These are phyloP conservation scores for Anorthoa munda DNA, from an alignment of 2,888 invertebrate species.

Conservation along the genomic window DNA sequence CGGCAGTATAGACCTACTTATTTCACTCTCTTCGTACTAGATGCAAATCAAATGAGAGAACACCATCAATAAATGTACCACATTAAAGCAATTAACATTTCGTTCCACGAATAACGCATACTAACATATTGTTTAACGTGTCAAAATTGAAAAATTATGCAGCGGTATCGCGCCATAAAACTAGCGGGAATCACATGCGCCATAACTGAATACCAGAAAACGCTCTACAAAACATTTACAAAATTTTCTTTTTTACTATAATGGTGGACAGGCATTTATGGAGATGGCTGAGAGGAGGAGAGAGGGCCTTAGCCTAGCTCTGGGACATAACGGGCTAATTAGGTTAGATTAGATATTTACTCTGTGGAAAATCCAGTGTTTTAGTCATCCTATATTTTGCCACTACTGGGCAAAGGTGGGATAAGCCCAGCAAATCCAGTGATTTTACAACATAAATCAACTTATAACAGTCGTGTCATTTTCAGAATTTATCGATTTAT, in stretches of 20 bases:
- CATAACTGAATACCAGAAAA: neutral
- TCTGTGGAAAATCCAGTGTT: neutral
- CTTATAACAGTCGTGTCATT: neutral
- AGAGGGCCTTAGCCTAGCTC: no score
- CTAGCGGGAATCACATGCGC: neutral
- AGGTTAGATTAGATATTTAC: neutral
- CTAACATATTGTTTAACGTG: conserved; percentile 31
- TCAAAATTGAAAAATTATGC: conserved; percentile 58
- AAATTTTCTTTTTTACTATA: no score
- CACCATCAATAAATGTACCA: conserved; percentile 41
- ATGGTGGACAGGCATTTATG: no score
- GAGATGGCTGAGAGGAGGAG: no score
- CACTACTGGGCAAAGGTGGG: no score
- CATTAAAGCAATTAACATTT: conserved; percentile 46
- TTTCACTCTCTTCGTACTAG: conserved; percentile 35
- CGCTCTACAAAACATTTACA: neutral
- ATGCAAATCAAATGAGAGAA: conserved; percentile 46
- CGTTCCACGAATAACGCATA: conserved; percentile 44
- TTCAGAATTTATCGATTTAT: neutral
- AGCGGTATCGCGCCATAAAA: conserved; percentile 35
- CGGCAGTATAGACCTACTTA: conserved; percentile 4
- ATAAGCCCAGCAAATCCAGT: no score
- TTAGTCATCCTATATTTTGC: no score
- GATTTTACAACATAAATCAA: neutral
- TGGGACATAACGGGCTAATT: no score